Conservation (phyloP, 2,113 vertebrate genomes). For the Macquaria australasica region DNA sequence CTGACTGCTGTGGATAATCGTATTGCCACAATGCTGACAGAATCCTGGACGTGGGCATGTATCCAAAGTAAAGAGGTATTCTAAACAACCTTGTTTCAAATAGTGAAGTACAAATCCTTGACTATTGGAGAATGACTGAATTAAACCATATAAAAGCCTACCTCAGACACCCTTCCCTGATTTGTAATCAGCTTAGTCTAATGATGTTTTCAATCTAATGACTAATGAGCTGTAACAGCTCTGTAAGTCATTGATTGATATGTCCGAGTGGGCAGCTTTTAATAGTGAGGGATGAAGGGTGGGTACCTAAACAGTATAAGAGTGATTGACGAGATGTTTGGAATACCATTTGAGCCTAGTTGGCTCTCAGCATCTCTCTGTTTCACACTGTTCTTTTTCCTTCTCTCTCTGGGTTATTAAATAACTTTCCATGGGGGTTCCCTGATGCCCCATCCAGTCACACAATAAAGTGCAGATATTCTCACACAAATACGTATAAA, state of each 20-base stretch:
- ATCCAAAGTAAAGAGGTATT: neutral
- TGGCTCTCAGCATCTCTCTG: slow-evolving; percentile 8
- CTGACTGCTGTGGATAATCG: neutral
- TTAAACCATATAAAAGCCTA: slow-evolving; percentile 15
- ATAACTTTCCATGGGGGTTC: slow-evolving; percentile 19
- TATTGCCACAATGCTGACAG: neutral
- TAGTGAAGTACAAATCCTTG: neutral
- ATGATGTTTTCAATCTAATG: slow-evolving; percentile 51
- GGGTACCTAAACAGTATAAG: slow-evolving; percentile 55
- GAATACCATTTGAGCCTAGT: slow-evolving; percentile 38
- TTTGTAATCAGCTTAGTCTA: slow-evolving; percentile 49
- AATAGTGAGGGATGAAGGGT: slow-evolving; percentile 24
- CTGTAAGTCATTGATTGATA: slow-evolving; percentile 43
- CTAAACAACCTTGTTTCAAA: neutral
- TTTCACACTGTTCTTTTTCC: neutral
- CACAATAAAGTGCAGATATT: neutral
- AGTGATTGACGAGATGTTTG: slow-evolving; percentile 58
- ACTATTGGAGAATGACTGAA: slow-evolving; percentile 1
- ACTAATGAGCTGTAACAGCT: slow-evolving; percentile 57
- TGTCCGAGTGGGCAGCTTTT: slow-evolving; percentile 35
- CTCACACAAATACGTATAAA: neutral
- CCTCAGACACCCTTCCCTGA: slow-evolving; percentile 15
- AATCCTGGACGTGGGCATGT: neutral
- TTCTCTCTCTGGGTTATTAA: slow-evolving; percentile 19
- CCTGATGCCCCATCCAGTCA: neutral